Evolutionary conservation across 1,140 invertebrate species (phyloP).

Genomic region (Ctenoplectra terminalis): DNA sequence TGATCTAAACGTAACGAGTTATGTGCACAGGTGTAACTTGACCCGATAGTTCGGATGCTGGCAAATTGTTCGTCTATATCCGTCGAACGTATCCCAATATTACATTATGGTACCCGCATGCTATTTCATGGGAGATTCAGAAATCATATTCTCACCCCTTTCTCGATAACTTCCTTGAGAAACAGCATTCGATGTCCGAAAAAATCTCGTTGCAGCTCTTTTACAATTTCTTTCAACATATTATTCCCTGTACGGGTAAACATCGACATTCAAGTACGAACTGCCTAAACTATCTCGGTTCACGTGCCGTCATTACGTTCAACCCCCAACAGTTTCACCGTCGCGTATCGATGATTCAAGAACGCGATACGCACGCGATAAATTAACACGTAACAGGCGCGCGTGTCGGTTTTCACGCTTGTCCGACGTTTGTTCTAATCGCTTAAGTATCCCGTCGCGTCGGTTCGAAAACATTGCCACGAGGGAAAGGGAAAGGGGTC

Average conservation of each 20-base stretch:
- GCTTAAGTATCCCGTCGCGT: constrained; percentile 14
- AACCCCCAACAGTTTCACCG: background rate
- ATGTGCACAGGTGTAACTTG: constrained; percentile 61
- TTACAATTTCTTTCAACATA: background rate
- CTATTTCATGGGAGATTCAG: constrained; percentile 16
- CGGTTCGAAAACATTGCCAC: constrained; percentile 18
- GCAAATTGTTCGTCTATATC: constrained; percentile 75
- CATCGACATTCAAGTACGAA: background rate
- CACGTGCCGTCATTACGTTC: background rate
- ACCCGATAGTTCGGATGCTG: constrained; percentile 68
- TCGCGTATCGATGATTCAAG: constrained; percentile 7
- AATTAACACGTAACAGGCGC: constrained; percentile 39
- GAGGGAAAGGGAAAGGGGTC: constrained; percentile 45
- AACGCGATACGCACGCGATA: constrained; percentile 27
- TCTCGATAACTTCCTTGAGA: background rate
- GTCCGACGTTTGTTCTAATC: constrained; percentile 29
- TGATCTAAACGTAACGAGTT: constrained; percentile 27
- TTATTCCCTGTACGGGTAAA: no score
- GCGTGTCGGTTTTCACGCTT: constrained; percentile 48
- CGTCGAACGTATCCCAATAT: constrained; percentile 67
- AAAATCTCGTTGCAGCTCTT: background rate
- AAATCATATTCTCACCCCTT: constrained; percentile 12
- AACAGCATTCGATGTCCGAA: background rate
- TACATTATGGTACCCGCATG: constrained; percentile 74
- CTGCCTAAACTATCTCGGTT: background rate